Evolutionary conservation across 2,888 invertebrate species (phyloP).

Genomic region (Thysanoteuthis rhombus): DNA sequence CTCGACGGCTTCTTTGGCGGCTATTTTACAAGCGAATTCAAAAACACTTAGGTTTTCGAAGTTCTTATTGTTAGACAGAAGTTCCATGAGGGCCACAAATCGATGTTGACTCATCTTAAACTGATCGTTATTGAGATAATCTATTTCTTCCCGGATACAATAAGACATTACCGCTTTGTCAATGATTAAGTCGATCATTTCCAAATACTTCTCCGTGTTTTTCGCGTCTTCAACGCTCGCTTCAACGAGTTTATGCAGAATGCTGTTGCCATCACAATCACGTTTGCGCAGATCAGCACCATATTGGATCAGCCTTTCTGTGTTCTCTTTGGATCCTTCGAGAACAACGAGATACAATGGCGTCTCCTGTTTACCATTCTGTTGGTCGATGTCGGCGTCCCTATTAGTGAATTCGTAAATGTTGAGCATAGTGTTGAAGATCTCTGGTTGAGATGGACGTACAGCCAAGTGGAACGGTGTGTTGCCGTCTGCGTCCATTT

Average conservation of each 20-base stretch:
- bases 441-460: constrained; percentile 50
- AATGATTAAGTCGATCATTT: constrained; percentile 47
- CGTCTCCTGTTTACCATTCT: constrained; percentile 47
- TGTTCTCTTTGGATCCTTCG: constrained; percentile 40
- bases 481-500: constrained; percentile 52
- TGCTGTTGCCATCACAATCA: constrained; percentile 52
- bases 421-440: constrained; percentile 54
- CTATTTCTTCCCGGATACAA: constrained; percentile 50
- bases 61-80: constrained; percentile 54
- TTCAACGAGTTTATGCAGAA: constrained; percentile 55
- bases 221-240: constrained; percentile 42
- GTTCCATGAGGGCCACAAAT: constrained; percentile 48
- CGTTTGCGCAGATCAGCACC: constrained; percentile 56
- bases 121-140: constrained; percentile 51
- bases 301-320: constrained; percentile 47
- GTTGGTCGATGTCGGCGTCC: constrained; percentile 56
- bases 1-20: constrained; percentile 52
- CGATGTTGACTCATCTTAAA: constrained; percentile 40
- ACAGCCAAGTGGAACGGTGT: constrained; percentile 57
- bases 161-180: constrained; percentile 56
- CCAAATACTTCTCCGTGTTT: constrained; percentile 41
- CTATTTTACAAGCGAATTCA: constrained; percentile 52
- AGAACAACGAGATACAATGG: constrained; percentile 52
- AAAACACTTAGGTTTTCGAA: constrained; percentile 53
- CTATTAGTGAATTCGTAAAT: constrained; percentile 57